Base-by-base conservation (phyloP, 2,797 vertebrate species). In the Urosaurus nigricauda region DNA sequence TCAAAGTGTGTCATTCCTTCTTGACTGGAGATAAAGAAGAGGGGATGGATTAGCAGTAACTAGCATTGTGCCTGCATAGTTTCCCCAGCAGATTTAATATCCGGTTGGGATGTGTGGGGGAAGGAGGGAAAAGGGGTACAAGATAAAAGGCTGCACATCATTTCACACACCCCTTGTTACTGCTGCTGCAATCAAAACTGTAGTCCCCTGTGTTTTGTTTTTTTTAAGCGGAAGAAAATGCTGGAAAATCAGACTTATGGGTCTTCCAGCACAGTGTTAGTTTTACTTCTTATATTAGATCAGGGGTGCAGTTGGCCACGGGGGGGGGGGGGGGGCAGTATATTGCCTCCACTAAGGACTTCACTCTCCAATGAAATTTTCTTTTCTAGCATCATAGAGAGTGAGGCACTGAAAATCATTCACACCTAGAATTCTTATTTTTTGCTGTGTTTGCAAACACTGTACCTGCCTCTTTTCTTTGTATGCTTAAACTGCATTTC, bases 21-120 rank as follows among this genome's bases (percentile, higher is more conserved):
- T n/a, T 77, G 37, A 14, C 53, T 81, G 17, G 12, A 56, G 51
- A 87, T 80, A 73, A 86, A 78, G 29, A 86, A 79, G 24, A 19
- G 26, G 5, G 26, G 79, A 21, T 14, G 9, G 13, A 29, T 75
- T 65, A 77, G 29, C 9, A 77, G 13, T 77, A 47, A 73, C 5
- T 1, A 37, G 71, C 35, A 77, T 43, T 77, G 74, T 77, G 9
- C 40, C 26, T 43, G 37, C 8, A 75, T 75, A 21, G 7, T 43
- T 47, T 26, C 21, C 9, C 21, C 74, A 47, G 21, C 21, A 26
- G 21, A 65, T 21, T 65, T 65, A 65, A 65, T 26, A 65, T 21
- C 63, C 32, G 29, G 65, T 29, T 68, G 65, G 65, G 65, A 68
- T 68, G 65, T 65, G 63, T 11, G 65, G 29, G 11, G 65, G 65